These are phyloP conservation scores for Acleris emargana DNA, from an alignment of 2,888 invertebrate genomes.

Conservation along the genomic window DNA sequence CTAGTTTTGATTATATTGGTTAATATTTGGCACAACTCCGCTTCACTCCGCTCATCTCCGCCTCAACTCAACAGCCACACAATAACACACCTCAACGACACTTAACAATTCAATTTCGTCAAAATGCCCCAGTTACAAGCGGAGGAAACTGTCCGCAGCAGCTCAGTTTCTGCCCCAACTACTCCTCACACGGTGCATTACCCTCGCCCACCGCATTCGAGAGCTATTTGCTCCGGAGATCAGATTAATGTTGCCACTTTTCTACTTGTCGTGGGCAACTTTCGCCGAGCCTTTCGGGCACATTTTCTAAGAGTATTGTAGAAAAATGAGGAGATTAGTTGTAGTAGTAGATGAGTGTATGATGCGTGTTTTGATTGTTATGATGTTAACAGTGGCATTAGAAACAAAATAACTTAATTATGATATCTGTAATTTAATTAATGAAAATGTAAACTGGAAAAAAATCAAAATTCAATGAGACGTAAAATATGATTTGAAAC, in stretches of 20 bases:
- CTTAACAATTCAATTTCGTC: background rate
- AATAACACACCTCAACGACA: no score
- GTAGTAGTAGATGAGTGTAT: background rate
- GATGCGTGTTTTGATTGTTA: background rate
- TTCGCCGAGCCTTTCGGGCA: slow-evolving; percentile 45
- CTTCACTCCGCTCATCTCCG: no score
- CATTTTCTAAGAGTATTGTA: slow-evolving; percentile 45
- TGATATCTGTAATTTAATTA: no score
- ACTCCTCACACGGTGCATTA: slow-evolving; percentile 77
- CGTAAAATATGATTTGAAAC: no score
- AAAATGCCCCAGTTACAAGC: slow-evolving; percentile 32
- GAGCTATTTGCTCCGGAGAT: slow-evolving; percentile 77
- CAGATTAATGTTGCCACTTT: slow-evolving; percentile 82
- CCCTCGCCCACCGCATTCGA: slow-evolving; percentile 76
- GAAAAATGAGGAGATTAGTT: slow-evolving; percentile 2
- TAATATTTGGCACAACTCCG: no score
- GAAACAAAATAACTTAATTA: no score
- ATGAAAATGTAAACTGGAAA: no score
- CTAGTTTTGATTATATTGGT: no score
- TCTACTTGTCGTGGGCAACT: slow-evolving; percentile 74
- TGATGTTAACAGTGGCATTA: no score
- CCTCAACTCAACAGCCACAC: no score
- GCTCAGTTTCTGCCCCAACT: slow-evolving; percentile 71
- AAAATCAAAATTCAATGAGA: no score
- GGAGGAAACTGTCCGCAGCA: slow-evolving; percentile 55